phyloP scores from a whole-genome alignment of 2,113 vertebrate genomes.

The Leucopsar rothschildi region DNA sequence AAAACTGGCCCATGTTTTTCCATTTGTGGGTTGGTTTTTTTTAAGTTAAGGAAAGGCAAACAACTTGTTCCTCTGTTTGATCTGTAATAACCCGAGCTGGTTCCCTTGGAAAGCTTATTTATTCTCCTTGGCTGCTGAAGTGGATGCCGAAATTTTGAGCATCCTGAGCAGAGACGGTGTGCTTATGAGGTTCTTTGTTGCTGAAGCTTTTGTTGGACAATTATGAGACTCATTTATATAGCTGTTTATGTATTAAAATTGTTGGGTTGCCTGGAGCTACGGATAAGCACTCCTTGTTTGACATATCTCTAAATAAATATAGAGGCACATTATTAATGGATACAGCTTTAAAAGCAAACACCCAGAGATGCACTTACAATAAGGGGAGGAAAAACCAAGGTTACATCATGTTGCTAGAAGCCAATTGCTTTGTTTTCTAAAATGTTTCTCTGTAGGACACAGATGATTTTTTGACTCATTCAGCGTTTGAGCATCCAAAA shows the following conservation, averaged over 20 bases:
- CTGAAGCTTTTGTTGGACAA: neutral
- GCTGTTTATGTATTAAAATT: slow-evolving; percentile 54
- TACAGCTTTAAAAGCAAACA: slow-evolving; percentile 60
- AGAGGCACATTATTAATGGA: slow-evolving; percentile 49
- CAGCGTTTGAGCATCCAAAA: slow-evolving; percentile 38
- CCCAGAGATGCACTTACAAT: slow-evolving; percentile 56
- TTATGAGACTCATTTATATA: slow-evolving; percentile 41
- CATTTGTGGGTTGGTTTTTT: neutral
- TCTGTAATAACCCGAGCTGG: slow-evolving; percentile 33
- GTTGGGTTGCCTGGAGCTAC: slow-evolving; percentile 51
- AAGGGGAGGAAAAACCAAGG: slow-evolving; percentile 55
- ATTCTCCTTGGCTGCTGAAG: slow-evolving; percentile 32
- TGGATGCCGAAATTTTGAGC: neutral
- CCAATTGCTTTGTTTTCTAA: slow-evolving; percentile 61
- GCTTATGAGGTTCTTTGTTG: slow-evolving; percentile 21
- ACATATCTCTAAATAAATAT: slow-evolving; percentile 61
- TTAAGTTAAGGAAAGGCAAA: slow-evolving; percentile 23
- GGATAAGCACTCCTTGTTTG: slow-evolving; percentile 35
- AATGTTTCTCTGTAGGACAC: slow-evolving; percentile 46
- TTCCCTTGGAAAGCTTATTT: slow-evolving; percentile 46
- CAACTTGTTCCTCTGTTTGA: slow-evolving; percentile 29
- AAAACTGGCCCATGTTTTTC: slow-evolving; percentile 35
- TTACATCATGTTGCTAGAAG: slow-evolving; percentile 63
- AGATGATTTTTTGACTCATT: slow-evolving; percentile 66
- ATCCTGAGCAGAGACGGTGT: neutral